These are phyloP conservation scores for Mola mola DNA, from an alignment of 2,113 vertebrate species.

Conservation along the genomic window DNA sequence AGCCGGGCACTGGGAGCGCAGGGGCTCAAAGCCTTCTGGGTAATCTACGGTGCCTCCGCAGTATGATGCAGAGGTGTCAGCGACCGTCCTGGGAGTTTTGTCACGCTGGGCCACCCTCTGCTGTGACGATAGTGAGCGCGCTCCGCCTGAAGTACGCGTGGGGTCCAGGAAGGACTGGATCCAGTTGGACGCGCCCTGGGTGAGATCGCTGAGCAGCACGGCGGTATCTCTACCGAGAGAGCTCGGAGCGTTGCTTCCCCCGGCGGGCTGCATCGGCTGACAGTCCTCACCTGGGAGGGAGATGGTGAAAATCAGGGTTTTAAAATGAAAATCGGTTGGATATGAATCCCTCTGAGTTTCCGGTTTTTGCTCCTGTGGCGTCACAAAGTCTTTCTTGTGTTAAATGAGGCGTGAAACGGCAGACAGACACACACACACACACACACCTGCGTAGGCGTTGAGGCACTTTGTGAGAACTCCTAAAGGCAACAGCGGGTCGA, in stretches of 20 bases:
- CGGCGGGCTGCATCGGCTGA: constrained; percentile 40
- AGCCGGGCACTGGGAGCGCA: constrained; percentile 76
- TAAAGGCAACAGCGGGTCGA: constrained; percentile 89
- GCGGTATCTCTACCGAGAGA: constrained; percentile 82
- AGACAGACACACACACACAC: no score
- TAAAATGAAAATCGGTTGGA: constrained; percentile 15
- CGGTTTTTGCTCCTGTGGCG: constrained; percentile 9
- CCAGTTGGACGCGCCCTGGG: constrained; percentile 84
- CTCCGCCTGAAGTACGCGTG: constrained; percentile 1
- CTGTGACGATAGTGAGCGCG: background rate
- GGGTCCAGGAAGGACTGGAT: constrained; percentile 84
- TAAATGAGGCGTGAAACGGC: constrained; percentile 38
- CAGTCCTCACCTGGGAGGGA: constrained; percentile 74
- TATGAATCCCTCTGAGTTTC: constrained; percentile 10
- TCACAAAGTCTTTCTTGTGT: constrained; percentile 6
- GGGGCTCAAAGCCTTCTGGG: constrained; percentile 84
- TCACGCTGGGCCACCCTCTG: background rate
- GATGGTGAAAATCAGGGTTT: no score
- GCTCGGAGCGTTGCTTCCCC: constrained; percentile 69
- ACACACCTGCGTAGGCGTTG: constrained; percentile 88
- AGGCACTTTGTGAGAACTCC: constrained; percentile 89
- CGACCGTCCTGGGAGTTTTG: background rate
- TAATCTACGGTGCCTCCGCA: constrained; percentile 55
- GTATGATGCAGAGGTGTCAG: background rate
- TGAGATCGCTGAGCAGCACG: constrained; percentile 82